Percentiles rank a stretch among this genome's conserved stretches.
phyloP scores from a whole-genome alignment of 2,113 vertebrate species.

The Piliocolobus tephrosceles region DNA sequence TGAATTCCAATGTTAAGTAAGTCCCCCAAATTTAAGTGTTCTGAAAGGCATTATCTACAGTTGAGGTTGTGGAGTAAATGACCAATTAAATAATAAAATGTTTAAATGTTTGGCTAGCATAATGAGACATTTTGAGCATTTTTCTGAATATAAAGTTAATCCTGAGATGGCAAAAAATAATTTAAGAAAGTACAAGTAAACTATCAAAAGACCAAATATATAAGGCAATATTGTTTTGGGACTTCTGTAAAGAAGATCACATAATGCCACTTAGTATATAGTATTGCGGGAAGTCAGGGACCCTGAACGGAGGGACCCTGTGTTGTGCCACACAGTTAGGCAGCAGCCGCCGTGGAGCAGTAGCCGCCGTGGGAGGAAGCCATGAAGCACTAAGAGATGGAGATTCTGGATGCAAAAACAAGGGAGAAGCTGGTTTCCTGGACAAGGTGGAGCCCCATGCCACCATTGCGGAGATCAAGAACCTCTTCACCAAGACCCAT shows the following conservation, averaged over 20 bases:
- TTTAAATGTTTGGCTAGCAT: background rate
- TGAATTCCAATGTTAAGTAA: background rate
- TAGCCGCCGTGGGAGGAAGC: too few species aligned
- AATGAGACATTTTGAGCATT: background rate
- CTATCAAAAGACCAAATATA: background rate
- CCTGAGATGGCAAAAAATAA: background rate
- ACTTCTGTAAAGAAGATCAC: background rate
- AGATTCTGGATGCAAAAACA: slow-evolving; percentile 95
- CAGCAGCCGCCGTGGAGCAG: too few species aligned
- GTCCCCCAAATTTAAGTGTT: background rate
- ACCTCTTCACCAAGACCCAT: slow-evolving; percentile 94
- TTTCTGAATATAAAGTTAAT: background rate
- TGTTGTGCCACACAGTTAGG: too few species aligned
- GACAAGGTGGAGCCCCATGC: slow-evolving; percentile 98
- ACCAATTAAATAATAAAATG: background rate
- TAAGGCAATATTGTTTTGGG: background rate
- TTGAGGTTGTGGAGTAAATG: background rate
- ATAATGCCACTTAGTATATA: too few species aligned
- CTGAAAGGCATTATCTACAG: background rate
- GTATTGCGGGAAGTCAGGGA: too few species aligned
- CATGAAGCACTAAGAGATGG: slow-evolving; percentile 87
- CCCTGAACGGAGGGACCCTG: too few species aligned
- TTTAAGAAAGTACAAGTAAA: background rate
- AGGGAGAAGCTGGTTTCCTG: slow-evolving; percentile 96
- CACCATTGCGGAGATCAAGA: slow-evolving; percentile 95